Conservation (phyloP, 2,888 invertebrate species). For the Lasioglossum oenotherae region DNA sequence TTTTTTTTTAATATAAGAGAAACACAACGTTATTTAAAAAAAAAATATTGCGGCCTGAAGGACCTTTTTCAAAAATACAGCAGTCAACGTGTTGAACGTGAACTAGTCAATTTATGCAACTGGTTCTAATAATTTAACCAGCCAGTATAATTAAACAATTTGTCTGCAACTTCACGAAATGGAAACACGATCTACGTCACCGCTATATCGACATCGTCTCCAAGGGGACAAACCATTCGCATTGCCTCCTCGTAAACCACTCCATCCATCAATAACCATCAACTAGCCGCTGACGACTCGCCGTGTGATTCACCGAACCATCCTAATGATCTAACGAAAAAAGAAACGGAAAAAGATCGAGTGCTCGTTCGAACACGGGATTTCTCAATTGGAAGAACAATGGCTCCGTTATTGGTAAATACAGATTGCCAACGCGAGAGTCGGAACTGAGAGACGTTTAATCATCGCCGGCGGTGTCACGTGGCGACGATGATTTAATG, state of each 20-base stretch:
- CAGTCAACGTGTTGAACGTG: too few species aligned
- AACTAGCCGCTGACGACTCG: slow-evolving; percentile 13
- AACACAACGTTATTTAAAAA: too few species aligned
- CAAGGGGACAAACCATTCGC: slow-evolving; percentile 38
- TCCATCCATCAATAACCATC: slow-evolving; percentile 60
- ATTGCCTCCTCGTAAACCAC: slow-evolving; percentile 42
- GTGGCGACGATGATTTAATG: background rate
- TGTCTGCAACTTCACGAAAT: background rate
- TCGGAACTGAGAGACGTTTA: background rate
- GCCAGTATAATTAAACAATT: background rate
- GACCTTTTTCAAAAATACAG: too few species aligned
- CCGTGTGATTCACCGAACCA: slow-evolving; percentile 43
- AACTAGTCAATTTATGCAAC: background rate
- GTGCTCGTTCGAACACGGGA: background rate
- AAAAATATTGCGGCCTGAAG: too few species aligned
- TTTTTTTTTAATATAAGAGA: too few species aligned
- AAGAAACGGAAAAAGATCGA: slow-evolving; percentile 21
- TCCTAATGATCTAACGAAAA: background rate
- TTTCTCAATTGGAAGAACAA: slow-evolving; percentile 20
- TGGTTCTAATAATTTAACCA: background rate
- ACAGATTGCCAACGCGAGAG: background rate
- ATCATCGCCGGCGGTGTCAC: background rate
- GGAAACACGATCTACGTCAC: background rate
- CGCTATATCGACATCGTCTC: background rate
- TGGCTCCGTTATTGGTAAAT: background rate